Evolutionary conservation across 2,797 vertebrate genomes (phyloP), one percentile per base, ranked within the genome.

Genomic region (Lithobates sylvaticus): DNA sequence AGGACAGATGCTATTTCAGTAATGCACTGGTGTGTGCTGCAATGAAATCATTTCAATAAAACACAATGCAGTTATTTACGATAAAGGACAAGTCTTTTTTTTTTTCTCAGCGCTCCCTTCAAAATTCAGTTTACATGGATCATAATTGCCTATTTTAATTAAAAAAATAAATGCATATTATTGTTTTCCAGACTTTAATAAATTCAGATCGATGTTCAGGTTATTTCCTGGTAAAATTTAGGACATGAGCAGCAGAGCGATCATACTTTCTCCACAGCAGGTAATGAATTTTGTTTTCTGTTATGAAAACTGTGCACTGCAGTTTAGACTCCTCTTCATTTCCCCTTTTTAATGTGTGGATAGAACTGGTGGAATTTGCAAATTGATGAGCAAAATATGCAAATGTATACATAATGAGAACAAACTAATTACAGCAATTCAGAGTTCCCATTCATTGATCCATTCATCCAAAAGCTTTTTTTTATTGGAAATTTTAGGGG

Each of bases 401-500:
- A 87, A 87, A 84, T 87, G 67, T 83, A 32, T 69, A 83, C 75
- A 83, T 87, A 87, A 87, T 75, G 76, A 79, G 86, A 83, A 83
- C 76, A 83, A 83, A 86, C 75, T 79, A 87, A 87, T 87, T 87
- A 87, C 80, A 83, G 67, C 61, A 67, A 73, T 78, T 83, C 50
- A 71, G 73, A 34, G 21, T 68, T 79, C 82, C 79, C 77, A 84
- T 68, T 78, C 75, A 87, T 79, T 7, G 81, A 84, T 87, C 69
- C 86, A 84, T 83, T 87, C 81, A 87, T 83, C 86, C 76, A 83
- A 79, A 87, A 74, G 67, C 67, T 78, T 70, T 78, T 78, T 78
- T 87, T 76, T 78, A 69, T 72, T 78, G 71, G 64, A 72, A 42
- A 78, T 71, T 75, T 80, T 80, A 27, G 36, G 39, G 23, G 42